Base-by-base conservation (phyloP, 2,797 vertebrate species). In the Tragelaphus eurycerus region DNA sequence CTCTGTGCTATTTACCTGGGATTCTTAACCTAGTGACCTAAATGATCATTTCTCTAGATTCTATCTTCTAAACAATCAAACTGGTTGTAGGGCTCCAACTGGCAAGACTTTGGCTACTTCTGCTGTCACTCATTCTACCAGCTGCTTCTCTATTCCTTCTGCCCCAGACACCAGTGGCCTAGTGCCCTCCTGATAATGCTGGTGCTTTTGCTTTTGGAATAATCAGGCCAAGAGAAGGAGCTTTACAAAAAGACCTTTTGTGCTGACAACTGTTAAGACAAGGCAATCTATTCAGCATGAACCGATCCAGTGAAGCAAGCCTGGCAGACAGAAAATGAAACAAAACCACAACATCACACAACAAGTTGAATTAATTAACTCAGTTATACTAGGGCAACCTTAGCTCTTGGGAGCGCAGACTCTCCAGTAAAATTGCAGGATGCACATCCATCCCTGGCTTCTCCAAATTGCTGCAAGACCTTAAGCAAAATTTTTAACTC, bases 321-420 rank as follows among this genome's bases (percentile, higher is more conserved):
- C 91, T 94, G 91, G 79, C 96, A 97, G 89, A 91, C 74, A 94
- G 93, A 96, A 96, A 97, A 95, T 43, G 82, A 97, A 96, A 88
- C 87, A 82, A 94, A 97, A 97, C 90, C 92, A 92, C 93, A 71
- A 62, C 90, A 86, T 91, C 90, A 95, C 64, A 95, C 89, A 97
- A 97, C 95, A 93, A 92, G 86, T 34, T 85, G 96, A 97, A 96
- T 97, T 96, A 96, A 97, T 96, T 85, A 89, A 87, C 50, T 96
- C 74, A 15, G 79, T 81, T 87, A 82, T 93, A 85, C 93, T 83
- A 78, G 71, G 83, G 50, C 86, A 96, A 82, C 12, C 67, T 93
- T 46, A 25, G 64, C 13, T 88, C 60, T 93, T 86, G 34, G 95
- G 87, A 55, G 7, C 43, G 3, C 23, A 64, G 64, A 84, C 60